Evolutionary conservation across 1,140 invertebrate genomes (phyloP), one percentile per base, ranked within the genome.

Genomic region (Calliopsis andreniformis): DNA sequence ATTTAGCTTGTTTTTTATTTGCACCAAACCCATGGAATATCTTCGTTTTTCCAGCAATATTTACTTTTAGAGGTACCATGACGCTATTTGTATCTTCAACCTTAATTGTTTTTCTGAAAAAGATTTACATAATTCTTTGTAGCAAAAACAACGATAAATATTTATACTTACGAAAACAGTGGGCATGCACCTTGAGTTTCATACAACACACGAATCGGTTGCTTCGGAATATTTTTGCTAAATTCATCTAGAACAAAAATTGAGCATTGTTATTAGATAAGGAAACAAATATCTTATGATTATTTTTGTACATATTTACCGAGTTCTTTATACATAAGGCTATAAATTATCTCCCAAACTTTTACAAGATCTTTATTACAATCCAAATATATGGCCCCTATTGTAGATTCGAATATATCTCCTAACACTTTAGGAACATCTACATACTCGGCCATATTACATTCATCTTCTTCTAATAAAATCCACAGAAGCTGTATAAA

Each of bases 361-460:
- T 91, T 92, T 10, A 94, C 88, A n/a, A 99, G 88, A 87, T 95
- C 93, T 86, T 96, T 96, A 14, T 94, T 94, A 87, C 94, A 95
- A 92, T 99, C 98, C 12, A 99, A 89, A 88, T 96, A 99, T 76
- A 99, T 95, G 0, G 98, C 61, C 0, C 98, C 98, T 62, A 96
- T 95, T 0, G 98, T 87, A 0, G 98, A 97, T 92, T 99, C 98
- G 90, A 98, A 97, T 56, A 99, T 93, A 91, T 99, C 98, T 4
- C 98, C 98, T 16, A 99, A 92, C n/a, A 95, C 95, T 94, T 99
- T 99, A 0, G 98, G 98, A 0, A 98, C 97, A 90, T 99, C 97
- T 5, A 97, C 92, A 78, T 95, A 94, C 82, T 95, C 94, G 0
- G 95, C 94, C 14, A 96, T 89, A 6, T 93, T 91, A 72, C 93